These are phyloP conservation scores for Imbricaverruca yamaguchii DNA, from an alignment of 2,888 invertebrate species.

Conservation along the genomic window DNA sequence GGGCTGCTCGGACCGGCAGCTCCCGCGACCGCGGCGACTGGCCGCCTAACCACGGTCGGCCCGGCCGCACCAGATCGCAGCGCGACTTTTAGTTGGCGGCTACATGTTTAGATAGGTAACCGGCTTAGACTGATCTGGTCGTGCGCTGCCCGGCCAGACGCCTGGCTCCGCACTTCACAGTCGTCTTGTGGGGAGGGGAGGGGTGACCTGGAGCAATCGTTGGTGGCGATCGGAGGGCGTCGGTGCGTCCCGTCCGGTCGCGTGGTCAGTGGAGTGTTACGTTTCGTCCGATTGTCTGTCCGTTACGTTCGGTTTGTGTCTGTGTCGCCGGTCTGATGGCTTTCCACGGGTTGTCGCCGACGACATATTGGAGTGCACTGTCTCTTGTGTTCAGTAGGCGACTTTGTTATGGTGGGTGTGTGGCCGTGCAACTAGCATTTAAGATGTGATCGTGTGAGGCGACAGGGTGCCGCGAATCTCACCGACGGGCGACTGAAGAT, in stretches of 20 bases:
- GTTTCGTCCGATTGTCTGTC: not conserved
- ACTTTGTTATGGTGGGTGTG: not conserved
- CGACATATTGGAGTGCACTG: not conserved
- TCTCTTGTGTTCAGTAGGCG: not conserved
- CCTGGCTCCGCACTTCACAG: not conserved
- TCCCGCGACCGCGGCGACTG: too few species aligned
- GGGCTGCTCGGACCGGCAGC: too few species aligned
- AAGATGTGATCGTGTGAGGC: not conserved
- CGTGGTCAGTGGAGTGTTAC: not conserved
- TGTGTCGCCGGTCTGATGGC: not conserved
- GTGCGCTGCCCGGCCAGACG: not conserved
- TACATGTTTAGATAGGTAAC: not conserved
- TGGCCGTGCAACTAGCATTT: constrained; percentile 6
- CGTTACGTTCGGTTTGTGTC: not conserved
- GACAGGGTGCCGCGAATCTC: not conserved
- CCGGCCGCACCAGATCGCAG: not conserved
- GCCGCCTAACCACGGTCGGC: too few species aligned
- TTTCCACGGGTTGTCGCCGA: not conserved
- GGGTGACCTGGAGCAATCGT: not conserved
- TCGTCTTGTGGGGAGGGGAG: not conserved
- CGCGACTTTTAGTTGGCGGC: not conserved
- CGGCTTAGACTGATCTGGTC: not conserved
- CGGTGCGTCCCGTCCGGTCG: not conserved
- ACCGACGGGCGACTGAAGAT: not conserved
- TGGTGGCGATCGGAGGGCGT: not conserved